Conservation (phyloP, 2,113 vertebrate genomes). For the Bungarus multicinctus region DNA sequence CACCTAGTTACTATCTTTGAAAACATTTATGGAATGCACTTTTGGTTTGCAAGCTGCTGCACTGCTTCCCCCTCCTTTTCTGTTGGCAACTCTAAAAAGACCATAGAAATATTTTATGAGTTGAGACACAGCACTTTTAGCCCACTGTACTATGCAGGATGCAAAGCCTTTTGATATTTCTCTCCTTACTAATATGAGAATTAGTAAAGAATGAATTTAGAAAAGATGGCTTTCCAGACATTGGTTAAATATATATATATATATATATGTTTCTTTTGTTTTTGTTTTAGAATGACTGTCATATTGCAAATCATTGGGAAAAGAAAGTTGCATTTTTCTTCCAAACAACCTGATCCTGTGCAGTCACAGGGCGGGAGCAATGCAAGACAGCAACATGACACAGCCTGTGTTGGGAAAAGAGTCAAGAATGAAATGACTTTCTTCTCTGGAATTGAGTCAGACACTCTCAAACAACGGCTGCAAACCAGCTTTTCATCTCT, state of each 20-base stretch:
- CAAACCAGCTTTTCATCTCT: not conserved
- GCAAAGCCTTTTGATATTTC: not conserved
- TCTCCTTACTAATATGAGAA: not conserved
- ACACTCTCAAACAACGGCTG: not conserved
- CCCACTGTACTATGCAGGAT: not conserved
- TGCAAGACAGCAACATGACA: not conserved
- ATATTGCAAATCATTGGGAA: slow-evolving; percentile 15
- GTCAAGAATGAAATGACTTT: not conserved
- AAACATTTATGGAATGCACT: no score
- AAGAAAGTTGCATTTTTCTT: not conserved
- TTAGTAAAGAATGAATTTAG: slow-evolving; percentile 28
- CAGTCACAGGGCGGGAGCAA: not conserved
- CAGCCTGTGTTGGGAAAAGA: not conserved
- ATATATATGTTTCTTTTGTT: not conserved
- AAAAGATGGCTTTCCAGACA: slow-evolving; percentile 34
- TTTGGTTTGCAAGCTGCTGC: no score
- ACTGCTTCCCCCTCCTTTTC: no score
- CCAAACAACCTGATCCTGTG: not conserved
- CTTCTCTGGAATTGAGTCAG: not conserved
- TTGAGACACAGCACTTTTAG: no score
- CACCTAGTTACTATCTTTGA: no score
- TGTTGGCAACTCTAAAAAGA: no score
- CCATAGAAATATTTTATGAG: no score
- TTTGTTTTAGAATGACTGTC: slow-evolving; percentile 30
- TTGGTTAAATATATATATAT: slow-evolving; percentile 26